phyloP scores from a whole-genome alignment of 2,888 invertebrate species.

The Hemithea aestivaria region DNA sequence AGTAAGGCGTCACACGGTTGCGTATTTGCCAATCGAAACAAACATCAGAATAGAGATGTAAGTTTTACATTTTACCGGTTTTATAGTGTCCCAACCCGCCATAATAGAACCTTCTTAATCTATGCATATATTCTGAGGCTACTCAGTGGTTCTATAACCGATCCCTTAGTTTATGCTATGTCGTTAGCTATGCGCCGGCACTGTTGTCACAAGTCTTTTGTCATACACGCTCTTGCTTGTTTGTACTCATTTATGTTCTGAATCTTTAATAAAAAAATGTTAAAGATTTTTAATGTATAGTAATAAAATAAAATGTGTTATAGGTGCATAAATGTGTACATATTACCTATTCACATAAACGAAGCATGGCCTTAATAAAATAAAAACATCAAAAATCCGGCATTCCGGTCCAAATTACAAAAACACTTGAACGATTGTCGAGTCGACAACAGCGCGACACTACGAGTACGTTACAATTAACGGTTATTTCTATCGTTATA shows the following conservation, averaged over 20 bases:
- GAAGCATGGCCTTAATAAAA: conserved; percentile 1
- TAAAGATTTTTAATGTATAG: too few relatives aligned
- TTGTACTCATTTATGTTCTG: conserved; percentile 20
- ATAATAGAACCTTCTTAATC: too few relatives aligned
- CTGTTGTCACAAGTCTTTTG: conserved; percentile 37
- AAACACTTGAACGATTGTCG: not conserved
- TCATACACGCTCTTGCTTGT: conserved; percentile 17
- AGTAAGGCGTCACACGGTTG: too few relatives aligned
- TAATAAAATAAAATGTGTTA: too few relatives aligned
- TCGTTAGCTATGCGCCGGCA: conserved; percentile 43
- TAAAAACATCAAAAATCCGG: conserved; percentile 19
- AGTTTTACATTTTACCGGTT: too few relatives aligned
- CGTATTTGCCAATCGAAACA: too few relatives aligned
- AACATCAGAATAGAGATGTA: too few relatives aligned
- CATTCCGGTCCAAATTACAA: conserved; percentile 15
- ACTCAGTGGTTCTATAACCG: conserved; percentile 1
- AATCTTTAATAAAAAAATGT: too few relatives aligned
- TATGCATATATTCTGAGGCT: not conserved
- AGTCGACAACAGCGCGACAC: conserved; percentile 46
- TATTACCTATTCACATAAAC: conserved; percentile 8
- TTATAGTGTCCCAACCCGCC: too few relatives aligned
- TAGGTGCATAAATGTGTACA: too few relatives aligned
- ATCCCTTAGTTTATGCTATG: too few relatives aligned
- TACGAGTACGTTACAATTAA: conserved; percentile 34
- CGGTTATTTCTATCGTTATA: conserved; percentile 53